Base-by-base conservation (phyloP, 2,113 vertebrate species). In the Phoenicopterus ruber region DNA sequence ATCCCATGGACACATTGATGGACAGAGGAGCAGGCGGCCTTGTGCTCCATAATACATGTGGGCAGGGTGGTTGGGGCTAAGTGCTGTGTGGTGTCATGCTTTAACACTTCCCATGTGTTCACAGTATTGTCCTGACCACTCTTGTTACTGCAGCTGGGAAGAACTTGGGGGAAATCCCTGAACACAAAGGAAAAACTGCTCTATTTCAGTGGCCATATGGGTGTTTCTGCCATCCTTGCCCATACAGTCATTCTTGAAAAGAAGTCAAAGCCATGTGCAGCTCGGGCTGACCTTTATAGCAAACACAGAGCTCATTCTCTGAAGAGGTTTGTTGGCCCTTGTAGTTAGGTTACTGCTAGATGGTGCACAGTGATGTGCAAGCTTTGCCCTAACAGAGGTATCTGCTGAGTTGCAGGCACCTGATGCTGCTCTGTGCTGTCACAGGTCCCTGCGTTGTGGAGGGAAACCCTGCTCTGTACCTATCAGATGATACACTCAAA, bases 121-220 rank as follows among this genome's bases (percentile, higher is more conserved):
- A 5, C 8, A 9, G n/a, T n/a, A 74, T 82, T 5, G 2, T 25
- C 31, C 13, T 2, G 2, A 17, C 52, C 1, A 4, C 52, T 79
- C 42, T 40, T 67, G 21, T 62, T 63, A 15, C 66, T 79, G 71
- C 31, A 63, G 34, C 62, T 90, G 34, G 54, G 70, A 58, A 86
- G 40, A 65, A 22, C 40, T 11, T 20, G 54, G 74, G 81, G 71
- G 44, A 82, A 86, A 86, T 63, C 74, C 40, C 66, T 86, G 34
- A 92, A 82, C 7, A 3, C 0, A 5, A 55, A 86, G 34, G 21
- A 34, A 73, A 77, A 69, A 15, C 72, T 47, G 16, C 36, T 82
- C 57, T 44, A 2, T 86, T 93, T 82, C 28, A 24, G 34, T 72
- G 34, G 32, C 40, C 3, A 3, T 24, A 24, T 1, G 26, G 20